Percentiles rank a stretch among this genome's conserved stretches.
Evolutionary conservation across 2,888 invertebrate species (phyloP).

Genomic region (Sarcophaga caerulescens): DNA sequence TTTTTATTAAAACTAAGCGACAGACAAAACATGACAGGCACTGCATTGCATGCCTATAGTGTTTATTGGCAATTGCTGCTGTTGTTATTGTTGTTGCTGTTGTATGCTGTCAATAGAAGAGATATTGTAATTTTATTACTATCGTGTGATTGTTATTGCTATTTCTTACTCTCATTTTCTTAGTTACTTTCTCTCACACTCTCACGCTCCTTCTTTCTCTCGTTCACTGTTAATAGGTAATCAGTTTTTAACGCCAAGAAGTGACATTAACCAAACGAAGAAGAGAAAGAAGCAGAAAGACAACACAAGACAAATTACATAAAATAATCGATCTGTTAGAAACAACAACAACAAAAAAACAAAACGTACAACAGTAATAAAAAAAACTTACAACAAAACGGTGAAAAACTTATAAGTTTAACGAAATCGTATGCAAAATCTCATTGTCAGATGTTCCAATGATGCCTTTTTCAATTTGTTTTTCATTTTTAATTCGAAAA

Average conservation of each 20-base stretch:
- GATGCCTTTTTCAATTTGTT: not conserved
- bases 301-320: constrained; percentile 40
- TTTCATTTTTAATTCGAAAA: not conserved
- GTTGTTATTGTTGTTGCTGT: not conserved
- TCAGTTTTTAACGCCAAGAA: constrained; percentile 42
- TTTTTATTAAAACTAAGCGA: not conserved
- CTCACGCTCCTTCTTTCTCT: not conserved
- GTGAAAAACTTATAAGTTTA: not conserved
- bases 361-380: not conserved
- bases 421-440: not conserved
- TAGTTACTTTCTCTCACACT: not conserved
- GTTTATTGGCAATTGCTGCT: not conserved
- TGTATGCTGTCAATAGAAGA: not conserved
- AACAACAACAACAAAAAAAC: constrained; percentile 1
- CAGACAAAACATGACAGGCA: not conserved
- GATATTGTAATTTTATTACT: constrained; percentile 5
- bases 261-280: constrained; percentile 14
- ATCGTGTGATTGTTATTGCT: not conserved
- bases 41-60: not conserved
- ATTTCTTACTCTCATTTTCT: constrained; percentile 4
- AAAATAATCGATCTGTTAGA: constrained; percentile 53
- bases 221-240: constrained; percentile 9
- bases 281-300: not conserved
- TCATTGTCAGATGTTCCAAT: constrained; percentile 21
- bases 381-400: not conserved